Percentiles rank a stretch among this genome's conserved stretches.
Evolutionary conservation across 2,888 invertebrate genomes (phyloP).

Genomic region (Cylindroiulus punctatus): DNA sequence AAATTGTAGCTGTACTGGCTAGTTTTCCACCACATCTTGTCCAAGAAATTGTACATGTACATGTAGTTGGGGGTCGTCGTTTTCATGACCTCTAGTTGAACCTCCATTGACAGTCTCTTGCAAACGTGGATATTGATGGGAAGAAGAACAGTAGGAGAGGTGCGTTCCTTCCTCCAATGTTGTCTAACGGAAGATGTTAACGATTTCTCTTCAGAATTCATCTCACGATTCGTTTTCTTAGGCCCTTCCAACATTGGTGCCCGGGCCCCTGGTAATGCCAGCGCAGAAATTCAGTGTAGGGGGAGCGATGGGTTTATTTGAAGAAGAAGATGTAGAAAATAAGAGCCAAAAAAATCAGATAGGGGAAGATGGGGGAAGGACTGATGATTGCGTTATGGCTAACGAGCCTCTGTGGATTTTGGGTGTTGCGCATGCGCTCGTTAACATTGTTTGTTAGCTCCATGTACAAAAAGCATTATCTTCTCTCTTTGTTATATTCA

Average conservation of each 20-base stretch:
- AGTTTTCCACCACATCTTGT: neutral
- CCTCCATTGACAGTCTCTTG: neutral
- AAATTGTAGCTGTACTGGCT: too few relatives aligned
- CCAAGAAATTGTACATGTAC: neutral
- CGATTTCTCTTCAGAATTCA: slow-evolving; percentile 49
- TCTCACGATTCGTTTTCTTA: slow-evolving; percentile 51
- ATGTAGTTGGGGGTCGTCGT: neutral
- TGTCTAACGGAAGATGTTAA: slow-evolving; percentile 51
- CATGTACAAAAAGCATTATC: slow-evolving; percentile 52
- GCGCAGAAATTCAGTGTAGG: slow-evolving; percentile 15
- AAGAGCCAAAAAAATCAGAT: slow-evolving; percentile 38
- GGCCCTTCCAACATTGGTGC: slow-evolving; percentile 25
- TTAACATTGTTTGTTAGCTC: slow-evolving; percentile 53
- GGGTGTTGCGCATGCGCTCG: slow-evolving; percentile 48
- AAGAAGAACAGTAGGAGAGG: neutral
- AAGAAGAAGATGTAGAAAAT: slow-evolving; percentile 42
- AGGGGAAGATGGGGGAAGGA: slow-evolving; percentile 48
- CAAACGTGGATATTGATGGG: neutral
- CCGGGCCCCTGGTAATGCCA: slow-evolving; percentile 13
- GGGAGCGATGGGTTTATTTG: slow-evolving; percentile 5
- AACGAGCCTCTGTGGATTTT: slow-evolving; percentile 52
- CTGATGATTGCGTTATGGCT: slow-evolving; percentile 51
- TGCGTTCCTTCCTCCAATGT: slow-evolving; percentile 7
- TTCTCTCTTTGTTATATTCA: slow-evolving; percentile 47
- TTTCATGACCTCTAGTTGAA: neutral